Base-by-base conservation (phyloP, 2,888 invertebrate genomes). In the Axea sp. region DNA sequence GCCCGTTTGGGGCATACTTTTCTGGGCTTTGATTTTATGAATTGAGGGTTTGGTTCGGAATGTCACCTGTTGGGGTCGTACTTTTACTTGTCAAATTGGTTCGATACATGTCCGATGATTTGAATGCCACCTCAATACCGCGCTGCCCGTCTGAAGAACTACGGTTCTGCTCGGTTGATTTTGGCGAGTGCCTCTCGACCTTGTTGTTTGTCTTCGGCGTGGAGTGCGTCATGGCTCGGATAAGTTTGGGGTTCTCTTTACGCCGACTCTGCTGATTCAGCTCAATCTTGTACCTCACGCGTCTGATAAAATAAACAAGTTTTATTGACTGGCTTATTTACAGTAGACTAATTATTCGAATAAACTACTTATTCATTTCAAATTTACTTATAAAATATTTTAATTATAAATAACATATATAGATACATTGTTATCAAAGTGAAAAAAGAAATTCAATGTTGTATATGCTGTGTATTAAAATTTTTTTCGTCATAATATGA, bases 221-320 rank as follows among this genome's bases (percentile, higher is more conserved):
- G 62, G 86, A 87, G 77, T 87, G 87, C 79, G 87, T 87, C 87
- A 87, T 86, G 69, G 73, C 75, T 68, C 75, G 71, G 53, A 67
- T 64, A 55, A 17, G 19, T 26, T 39, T 15, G 15, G 9, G 8
- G 0, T 26, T 60, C 11, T 12, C 31, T 53, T 33, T 19, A 8
- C 30, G 15, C n/a, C 8, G 24, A 59, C 5, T 35, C 28, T 15
- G 0, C n/a, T 39, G 19, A 28, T 19, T 37, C 43, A 14, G 24
- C 33, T 67, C 55, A 17, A 43, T 31, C 31, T n/a, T 31, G 7
- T 51, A 8, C 47, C 39, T 33, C 33, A 24, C 35, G 51, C 69
- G 60, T 67, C 74, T 77, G 28, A 57, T 5, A 51, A 43, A n/a
- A n/a, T n/a, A n/a, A n/a, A n/a, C n/a, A n/a, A n/a, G n/a, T n/a